Conservation (phyloP, 2,113 vertebrate species). For the Glaucidium brasilianum region DNA sequence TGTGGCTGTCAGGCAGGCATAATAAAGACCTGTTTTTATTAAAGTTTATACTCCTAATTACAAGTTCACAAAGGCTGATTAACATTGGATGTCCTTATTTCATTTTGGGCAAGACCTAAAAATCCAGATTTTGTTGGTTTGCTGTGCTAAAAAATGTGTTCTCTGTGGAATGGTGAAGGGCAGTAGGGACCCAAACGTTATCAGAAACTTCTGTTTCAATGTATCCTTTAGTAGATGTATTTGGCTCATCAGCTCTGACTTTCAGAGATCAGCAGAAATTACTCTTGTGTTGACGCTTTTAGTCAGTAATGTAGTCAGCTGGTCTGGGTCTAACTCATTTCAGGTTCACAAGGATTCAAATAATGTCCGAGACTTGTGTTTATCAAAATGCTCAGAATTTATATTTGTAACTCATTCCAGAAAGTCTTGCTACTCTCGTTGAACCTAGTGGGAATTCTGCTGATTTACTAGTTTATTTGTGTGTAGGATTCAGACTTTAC, state of each 20-base stretch:
- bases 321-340: constrained; percentile 34
- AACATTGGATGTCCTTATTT: neutral
- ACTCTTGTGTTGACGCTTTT: constrained; percentile 54
- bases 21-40: neutral
- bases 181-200: neutral
- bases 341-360: constrained; percentile 48
- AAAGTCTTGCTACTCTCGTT: constrained; percentile 5
- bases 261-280: constrained; percentile 63
- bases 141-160: neutral
- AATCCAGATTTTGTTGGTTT: neutral
- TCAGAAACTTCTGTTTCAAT: constrained; percentile 45
- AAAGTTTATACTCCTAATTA: neutral
- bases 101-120: neutral
- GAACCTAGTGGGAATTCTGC: neutral
- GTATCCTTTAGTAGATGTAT: constrained; percentile 49
- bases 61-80: neutral
- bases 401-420: neutral
- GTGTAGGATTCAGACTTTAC: neutral
- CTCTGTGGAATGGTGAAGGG: neutral
- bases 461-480: neutral
- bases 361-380: constrained; percentile 9
- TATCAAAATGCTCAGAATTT: neutral
- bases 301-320: constrained; percentile 50
- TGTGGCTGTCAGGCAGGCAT: fast-evolving
- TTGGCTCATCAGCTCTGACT: constrained; percentile 48